phyloP scores from a whole-genome alignment of 1,140 invertebrate genomes.

The Temnothorax curvispinosus region DNA sequence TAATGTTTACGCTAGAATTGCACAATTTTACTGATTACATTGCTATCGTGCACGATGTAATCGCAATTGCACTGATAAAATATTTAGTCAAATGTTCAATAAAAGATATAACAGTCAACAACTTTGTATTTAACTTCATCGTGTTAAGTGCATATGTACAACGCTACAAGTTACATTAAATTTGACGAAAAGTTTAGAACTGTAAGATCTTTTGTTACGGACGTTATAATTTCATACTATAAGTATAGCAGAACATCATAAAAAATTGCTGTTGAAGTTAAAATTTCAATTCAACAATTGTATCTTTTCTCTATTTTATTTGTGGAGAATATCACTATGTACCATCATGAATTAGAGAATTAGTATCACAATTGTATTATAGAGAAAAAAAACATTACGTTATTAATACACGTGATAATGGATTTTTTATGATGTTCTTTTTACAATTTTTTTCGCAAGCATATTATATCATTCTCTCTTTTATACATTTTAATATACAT shows the following conservation, averaged over 20 bases:
- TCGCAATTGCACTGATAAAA: constrained; percentile 1
- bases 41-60: not conserved
- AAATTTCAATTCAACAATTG: not conserved
- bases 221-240: not conserved
- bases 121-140: not conserved
- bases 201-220: not conserved
- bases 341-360: not conserved
- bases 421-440: not conserved
- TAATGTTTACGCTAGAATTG: not conserved
- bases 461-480: not conserved
- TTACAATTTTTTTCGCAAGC: not conserved
- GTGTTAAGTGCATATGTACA: not conserved
- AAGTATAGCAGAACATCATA: not conserved
- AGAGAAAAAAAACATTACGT: not conserved
- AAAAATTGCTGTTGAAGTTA: not conserved
- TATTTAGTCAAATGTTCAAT: constrained; percentile 32
- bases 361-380: too few relatives aligned
- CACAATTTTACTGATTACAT: constrained; percentile 13
- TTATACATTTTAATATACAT: not conserved
- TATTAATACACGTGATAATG: not conserved
- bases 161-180: not conserved
- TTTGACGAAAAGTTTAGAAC: not conserved
- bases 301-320: not conserved
- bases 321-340: not conserved
- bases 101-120: constrained; percentile 25